These are phyloP conservation scores for Hyalella azteca DNA, from an alignment of 2,888 invertebrate genomes.

Conservation along the genomic window DNA sequence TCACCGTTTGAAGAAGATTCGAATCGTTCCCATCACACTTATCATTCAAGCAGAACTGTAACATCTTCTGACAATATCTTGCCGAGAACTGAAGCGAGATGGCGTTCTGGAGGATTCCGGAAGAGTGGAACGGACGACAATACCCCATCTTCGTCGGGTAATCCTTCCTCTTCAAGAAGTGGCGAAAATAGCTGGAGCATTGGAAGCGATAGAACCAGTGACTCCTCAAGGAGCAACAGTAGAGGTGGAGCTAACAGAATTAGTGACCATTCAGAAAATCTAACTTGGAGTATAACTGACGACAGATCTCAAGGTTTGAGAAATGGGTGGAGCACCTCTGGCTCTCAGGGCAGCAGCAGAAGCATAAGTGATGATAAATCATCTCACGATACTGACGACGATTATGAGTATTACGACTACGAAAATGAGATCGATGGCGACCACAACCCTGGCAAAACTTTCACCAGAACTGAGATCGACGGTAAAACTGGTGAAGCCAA, in stretches of 20 bases:
- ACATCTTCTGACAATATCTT: neutral
- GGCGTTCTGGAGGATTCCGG: constrained; percentile 2
- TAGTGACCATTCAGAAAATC: neutral
- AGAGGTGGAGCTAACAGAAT: neutral
- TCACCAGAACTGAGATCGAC: constrained; percentile 26
- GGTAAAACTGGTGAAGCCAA: constrained; percentile 31
- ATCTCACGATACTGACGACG: neutral
- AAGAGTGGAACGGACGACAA: neutral
- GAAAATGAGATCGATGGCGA: neutral
- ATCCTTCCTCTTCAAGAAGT: neutral
- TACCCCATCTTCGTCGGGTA: neutral
- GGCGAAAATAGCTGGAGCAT: neutral
- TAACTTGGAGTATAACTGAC: neutral
- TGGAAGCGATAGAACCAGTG: neutral
- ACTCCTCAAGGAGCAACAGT: neutral
- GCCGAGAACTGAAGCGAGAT: neutral
- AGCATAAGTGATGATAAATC: neutral
- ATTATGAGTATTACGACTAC: neutral
- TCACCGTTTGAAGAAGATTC: neutral
- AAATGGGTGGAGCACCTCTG: neutral
- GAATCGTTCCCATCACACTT: neutral
- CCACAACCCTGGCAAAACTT: constrained; percentile 21
- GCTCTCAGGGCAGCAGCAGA: neutral
- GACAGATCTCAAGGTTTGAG: no score
- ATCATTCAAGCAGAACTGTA: neutral